Conservation (phyloP, 2,797 vertebrate genomes). For the Euphonia xanthogaster region DNA sequence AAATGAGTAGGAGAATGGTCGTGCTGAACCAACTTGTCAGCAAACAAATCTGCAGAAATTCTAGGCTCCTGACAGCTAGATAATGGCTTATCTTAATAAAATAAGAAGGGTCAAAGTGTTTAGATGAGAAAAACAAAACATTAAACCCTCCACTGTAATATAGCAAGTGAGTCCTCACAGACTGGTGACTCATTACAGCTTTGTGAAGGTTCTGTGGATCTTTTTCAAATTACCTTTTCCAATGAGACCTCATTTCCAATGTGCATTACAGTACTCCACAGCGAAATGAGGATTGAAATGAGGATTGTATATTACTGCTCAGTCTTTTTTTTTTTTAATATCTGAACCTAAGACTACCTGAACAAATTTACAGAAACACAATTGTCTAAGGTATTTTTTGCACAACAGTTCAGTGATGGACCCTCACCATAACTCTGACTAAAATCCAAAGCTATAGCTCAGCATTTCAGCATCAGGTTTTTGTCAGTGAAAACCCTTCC, state of each 20-base stretch:
- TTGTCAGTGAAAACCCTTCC: neutral
- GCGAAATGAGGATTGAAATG: constrained; percentile 51
- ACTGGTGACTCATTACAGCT: constrained; percentile 53
- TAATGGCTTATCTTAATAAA: constrained; percentile 66
- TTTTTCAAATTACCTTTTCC: constrained; percentile 61
- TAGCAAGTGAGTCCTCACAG: constrained; percentile 45
- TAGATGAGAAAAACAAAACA: constrained; percentile 58
- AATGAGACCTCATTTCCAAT: constrained; percentile 55
- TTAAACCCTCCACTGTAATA: constrained; percentile 39
- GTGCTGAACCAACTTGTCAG: constrained; percentile 34
- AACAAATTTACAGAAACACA: neutral
- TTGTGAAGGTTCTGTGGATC: constrained; percentile 24
- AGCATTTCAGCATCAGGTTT: neutral
- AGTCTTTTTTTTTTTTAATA: neutral
- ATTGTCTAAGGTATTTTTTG: neutral
- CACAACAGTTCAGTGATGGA: neutral
- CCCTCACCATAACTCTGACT: neutral
- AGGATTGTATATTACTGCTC: neutral
- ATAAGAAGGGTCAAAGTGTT: constrained; percentile 58
- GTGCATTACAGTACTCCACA: constrained; percentile 21
- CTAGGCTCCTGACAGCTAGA: constrained; percentile 47
- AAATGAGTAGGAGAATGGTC: constrained; percentile 15
- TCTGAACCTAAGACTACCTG: neutral
- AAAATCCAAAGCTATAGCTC: neutral
- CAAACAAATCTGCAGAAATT: constrained; percentile 38